Evolutionary conservation across 2,113 vertebrate species (phyloP), one percentile per base, ranked within the genome.

Genomic region (Tympanuchus pallidicinctus): DNA sequence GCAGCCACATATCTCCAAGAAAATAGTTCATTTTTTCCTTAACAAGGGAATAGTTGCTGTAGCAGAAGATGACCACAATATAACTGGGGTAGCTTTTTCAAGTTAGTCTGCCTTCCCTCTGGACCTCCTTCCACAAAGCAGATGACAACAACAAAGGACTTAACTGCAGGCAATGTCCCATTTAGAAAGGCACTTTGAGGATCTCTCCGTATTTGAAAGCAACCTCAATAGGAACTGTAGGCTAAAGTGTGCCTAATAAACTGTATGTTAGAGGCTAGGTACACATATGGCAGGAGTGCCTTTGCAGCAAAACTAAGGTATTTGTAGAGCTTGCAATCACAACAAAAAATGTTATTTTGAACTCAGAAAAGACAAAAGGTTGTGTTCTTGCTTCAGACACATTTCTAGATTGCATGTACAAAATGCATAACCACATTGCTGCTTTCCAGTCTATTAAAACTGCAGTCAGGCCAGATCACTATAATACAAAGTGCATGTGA

Each of bases 21-120:
- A 94, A 91, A 93, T 64, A 67, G 86, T 92, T 96, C 38, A 54
- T 28, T 89, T 78, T 83, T 83, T 64, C 34, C 54, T 42, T 85
- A 82, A 93, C 91, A 93, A 96, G 38, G 90, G 60, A 97, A 95
- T 70, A 94, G 64, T 89, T 96, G 84, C 78, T 92, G 86, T 40
- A 92, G 92, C 87, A 95, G 78, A 45, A 90, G 83, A 90, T 92
- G 94, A 92, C 76, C 86, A 59, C 94, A 74, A 83, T 74, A 75
- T 27, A 86, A 70, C 76, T 71, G 81, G 84, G 84, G 64, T 67
- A 89, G 61, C 73, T 94, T 66, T 86, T 89, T 54, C 2, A 20
- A 92, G 88, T 93, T 92, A 94, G 94, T 91, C 27, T 61, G 72
- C 61, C 84, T 86, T 67, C 38, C 45, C 50, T 73, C 61, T 8